Base-by-base conservation (phyloP, 1,140 invertebrate species). In the Cotesia vestalis region DNA sequence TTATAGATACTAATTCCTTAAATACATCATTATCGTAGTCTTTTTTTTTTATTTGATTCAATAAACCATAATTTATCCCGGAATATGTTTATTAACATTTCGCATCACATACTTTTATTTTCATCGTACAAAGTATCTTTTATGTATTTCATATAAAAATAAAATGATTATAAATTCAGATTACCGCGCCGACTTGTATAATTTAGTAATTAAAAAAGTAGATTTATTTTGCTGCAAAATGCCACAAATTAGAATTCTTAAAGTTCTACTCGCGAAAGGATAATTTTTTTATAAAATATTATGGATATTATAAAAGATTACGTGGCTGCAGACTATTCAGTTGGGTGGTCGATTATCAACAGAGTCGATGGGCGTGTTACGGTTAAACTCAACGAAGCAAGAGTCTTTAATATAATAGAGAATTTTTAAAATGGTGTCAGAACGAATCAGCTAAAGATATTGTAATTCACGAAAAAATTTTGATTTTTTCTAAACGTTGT, bases 351-450 rank as follows among this genome's bases (percentile, higher is more conserved):
- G 66, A 55, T 4, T 27, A 67, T 55, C 51, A 34, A 51, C 40
- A n/a, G 70, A 66, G 63, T 59, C 62, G 35, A 60, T 72, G 63
- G 70, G 70, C 70, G 70, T 72, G 67, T 69, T 60, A 51, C n/a
- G 3, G n/a, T 27, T 11, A 27, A 38, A 27, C 40, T 40, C 17
- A 36, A 27, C 52, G 62, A 66, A 20, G 14, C 6, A 6, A 14
- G 35, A 60, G 17, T 46, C 27, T 35, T 66, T 5, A 5, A 40
- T 60, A 34, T 4, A 53, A 53, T 4, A 51, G 46, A 61, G 66
- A 73, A 27, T 27, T 27, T 27, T 27, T 27, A 73, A 73, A 73
- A 73, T 73, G 71, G 71, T 73, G 71, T 68, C 66, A 55, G 40
- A 59, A 52, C 38, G 36, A 73, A 73, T 64, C 46, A 57, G 46